Conservation (phyloP, 1,140 invertebrate species). For the Hesperophylax magnus region DNA sequence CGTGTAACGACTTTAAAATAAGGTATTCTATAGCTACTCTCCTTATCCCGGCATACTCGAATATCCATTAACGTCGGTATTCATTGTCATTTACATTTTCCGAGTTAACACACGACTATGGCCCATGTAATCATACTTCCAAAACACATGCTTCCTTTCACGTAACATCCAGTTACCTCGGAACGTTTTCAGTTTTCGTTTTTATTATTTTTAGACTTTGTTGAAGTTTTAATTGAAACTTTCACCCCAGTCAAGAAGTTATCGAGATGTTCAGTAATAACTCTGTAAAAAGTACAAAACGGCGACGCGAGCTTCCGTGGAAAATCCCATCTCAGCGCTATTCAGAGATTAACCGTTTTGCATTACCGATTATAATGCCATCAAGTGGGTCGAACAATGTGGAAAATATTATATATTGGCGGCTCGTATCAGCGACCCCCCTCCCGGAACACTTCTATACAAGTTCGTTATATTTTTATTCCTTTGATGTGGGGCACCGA, state of each 20-base stretch:
- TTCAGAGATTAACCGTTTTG: slow-evolving; percentile 37
- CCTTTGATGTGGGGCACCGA: slow-evolving; percentile 39
- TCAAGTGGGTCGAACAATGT: slow-evolving; percentile 20
- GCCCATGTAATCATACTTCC: too few relatives aligned
- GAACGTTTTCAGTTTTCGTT: background rate
- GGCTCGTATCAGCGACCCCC: too few relatives aligned
- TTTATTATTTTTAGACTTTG: background rate
- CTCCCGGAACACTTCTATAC: background rate
- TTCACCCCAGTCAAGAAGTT: background rate
- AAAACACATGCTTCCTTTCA: too few relatives aligned
- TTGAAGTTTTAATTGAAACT: background rate
- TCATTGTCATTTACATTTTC: slow-evolving; percentile 44
- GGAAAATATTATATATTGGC: background rate
- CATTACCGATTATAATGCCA: slow-evolving; percentile 43
- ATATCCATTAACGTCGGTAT: slow-evolving; percentile 34
- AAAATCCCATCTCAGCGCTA: slow-evolving; percentile 4
- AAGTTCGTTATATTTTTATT: slow-evolving; percentile 7
- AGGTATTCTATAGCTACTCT: slow-evolving; percentile 44
- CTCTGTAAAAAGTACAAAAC: background rate
- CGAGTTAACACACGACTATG: background rate
- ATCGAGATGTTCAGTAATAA: too few relatives aligned
- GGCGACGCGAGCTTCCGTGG: background rate
- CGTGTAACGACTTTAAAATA: slow-evolving; percentile 42
- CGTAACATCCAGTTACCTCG: background rate
- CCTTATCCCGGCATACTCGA: slow-evolving; percentile 36